Conservation (phyloP, 2,888 invertebrate species). For the Diploptera punctata region DNA sequence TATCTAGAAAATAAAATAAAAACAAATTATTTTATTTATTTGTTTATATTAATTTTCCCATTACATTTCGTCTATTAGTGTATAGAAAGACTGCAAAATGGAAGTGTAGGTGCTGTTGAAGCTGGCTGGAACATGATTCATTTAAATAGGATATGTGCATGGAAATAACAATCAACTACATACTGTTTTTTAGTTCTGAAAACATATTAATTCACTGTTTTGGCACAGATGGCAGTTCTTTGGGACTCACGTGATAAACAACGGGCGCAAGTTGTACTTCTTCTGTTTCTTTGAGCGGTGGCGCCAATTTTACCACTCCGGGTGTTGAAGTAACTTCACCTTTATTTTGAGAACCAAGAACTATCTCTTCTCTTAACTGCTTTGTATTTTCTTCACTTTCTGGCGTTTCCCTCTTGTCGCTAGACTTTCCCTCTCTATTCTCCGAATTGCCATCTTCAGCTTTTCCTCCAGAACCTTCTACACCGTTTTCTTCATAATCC, state of each 20-base stretch:
- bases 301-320: not conserved
- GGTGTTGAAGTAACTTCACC: not conserved
- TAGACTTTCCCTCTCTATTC: not conserved
- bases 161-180: too few relatives aligned
- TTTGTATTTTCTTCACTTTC: not conserved
- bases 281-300: conserved; percentile 5
- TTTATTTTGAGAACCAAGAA: not conserved
- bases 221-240: not conserved
- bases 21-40: too few relatives aligned
- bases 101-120: too few relatives aligned
- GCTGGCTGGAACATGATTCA: too few relatives aligned
- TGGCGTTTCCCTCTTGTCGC: not conserved
- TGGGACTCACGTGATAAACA: conserved; percentile 4
- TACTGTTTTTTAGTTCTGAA: too few relatives aligned
- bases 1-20: too few relatives aligned
- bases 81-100: too few relatives aligned
- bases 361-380: not conserved
- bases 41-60: too few relatives aligned
- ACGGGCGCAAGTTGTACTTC: not conserved
- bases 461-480: not conserved
- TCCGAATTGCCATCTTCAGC: not conserved
- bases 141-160: too few relatives aligned
- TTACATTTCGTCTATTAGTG: too few relatives aligned
- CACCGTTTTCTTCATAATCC: not conserved
- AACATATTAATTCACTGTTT: too few relatives aligned